Evolutionary conservation across 1,140 invertebrate species (phyloP), one percentile per base, ranked within the genome.

Genomic region (Drosophila prosaltans): DNA sequence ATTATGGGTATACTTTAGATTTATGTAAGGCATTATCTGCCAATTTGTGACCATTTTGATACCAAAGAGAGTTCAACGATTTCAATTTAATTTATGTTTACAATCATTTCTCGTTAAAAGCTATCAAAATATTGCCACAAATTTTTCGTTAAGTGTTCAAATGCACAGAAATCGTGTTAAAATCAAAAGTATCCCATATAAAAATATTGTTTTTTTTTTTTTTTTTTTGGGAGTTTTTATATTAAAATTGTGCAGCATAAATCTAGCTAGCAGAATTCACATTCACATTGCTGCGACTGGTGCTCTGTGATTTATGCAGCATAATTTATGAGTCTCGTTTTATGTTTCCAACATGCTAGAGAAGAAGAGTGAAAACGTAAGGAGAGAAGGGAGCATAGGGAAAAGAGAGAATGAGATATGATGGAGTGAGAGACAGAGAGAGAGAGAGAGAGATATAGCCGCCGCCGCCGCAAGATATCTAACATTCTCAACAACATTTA

Each of bases 271-370:
- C 24, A 36, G 26, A 72, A 65, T 58, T 36, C 45, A 41, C 55
- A 57, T 61, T 16, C 16, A n/a, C 11, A 51, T 7, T 65, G 28
- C 26, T 51, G 16, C 71, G 32, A 26, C 28, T 24, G 43, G 48
- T 69, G 67, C 48, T 66, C 39, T 63, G 78, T 84, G 81, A 86
- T 81, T 86, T 86, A 84, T 84, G 78, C 82, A 67, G 67, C 74
- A 72, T 84, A 67, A 86, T 84, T 86, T 81, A 84, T 84, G 82
- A 78, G 58, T 66, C 69, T 78, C 81, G 67, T 81, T 84, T 83
- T 73, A 72, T 66, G 69, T 61, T 43, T 11, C 32, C 65, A 30
- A 51, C 61, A 21, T 55, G 43, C 36, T 39, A 16, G 62, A 40
- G 58, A 32, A 69, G 21, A 43, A 43, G 36, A 54, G 45, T 62